phyloP scores from a whole-genome alignment of 1,140 invertebrate genomes.

The Formica exsecta region DNA sequence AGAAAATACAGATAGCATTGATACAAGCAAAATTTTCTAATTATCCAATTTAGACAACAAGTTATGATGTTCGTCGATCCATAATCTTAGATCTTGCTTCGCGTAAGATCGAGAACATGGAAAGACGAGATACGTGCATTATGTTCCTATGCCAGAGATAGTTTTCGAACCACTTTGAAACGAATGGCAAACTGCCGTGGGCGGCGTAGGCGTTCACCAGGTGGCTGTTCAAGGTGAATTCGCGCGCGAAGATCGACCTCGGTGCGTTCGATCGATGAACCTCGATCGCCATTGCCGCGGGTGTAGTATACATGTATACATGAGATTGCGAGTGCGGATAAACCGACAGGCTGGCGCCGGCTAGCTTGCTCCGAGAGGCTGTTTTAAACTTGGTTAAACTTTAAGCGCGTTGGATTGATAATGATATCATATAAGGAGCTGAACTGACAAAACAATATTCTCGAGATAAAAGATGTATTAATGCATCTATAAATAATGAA shows the following conservation, averaged over 20 bases:
- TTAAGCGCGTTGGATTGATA: not conserved
- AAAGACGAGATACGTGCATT: constrained; percentile 7
- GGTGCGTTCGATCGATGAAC: constrained; percentile 72
- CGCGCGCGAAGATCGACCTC: constrained; percentile 46
- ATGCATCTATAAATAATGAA: not conserved
- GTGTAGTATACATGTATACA: not conserved
- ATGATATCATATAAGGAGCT: not conserved
- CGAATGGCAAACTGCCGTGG: constrained; percentile 19
- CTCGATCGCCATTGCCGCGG: constrained; percentile 51
- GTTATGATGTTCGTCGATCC: not conserved
- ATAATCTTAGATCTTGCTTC: not conserved
- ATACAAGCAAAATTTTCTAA: not conserved
- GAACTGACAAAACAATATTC: not conserved
- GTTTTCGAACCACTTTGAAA: constrained; percentile 61
- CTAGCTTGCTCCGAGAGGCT: not conserved
- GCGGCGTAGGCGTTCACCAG: constrained; percentile 71
- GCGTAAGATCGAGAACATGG: constrained; percentile 9
- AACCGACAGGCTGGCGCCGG: not conserved
- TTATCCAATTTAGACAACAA: constrained; percentile 8
- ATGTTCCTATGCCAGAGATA: not conserved
- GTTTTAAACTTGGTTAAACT: constrained; percentile 19
- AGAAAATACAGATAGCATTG: not conserved
- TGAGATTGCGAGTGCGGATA: constrained; percentile 2
- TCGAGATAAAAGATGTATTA: not conserved
- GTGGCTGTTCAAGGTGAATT: constrained; percentile 68